Base-by-base conservation (phyloP, 2,113 vertebrate genomes). In the Prolemur simus region DNA sequence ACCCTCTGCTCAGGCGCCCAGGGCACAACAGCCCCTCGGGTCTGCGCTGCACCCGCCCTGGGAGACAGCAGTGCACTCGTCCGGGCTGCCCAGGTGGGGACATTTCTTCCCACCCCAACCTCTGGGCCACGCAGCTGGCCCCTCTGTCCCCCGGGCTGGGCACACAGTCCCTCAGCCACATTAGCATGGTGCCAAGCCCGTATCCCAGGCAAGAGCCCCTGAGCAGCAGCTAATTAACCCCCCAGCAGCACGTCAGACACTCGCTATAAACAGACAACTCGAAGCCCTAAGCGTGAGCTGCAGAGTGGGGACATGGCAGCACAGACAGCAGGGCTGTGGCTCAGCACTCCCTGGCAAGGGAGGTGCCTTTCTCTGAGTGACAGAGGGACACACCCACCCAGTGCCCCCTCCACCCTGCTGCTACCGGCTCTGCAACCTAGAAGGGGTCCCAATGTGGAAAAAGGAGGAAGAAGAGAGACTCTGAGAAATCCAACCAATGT, bases 141-240 rank as follows among this genome's bases (percentile, higher is more conserved):
- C 45, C n/a, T 60, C 32, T 29, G 6, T 47, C 71, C 73, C 11
- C 1, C 25, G 14, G 14, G 18, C 37, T 18, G 49, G 87, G 56
- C 4, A 3, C 29, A 15, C 29, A 10, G 20, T 34, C 12, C 37
- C 89, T 77, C 2, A 1, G 56, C 68, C 27, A 9, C 47, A 39
- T 52, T 32, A 49, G 85, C 32, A 23, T 0, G 0, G 1, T 4
- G 0, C 11, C 1, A 5, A 68, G 58, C 49, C 32, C 1, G 0
- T 2, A 37, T 78, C 86, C 12, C 14, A 3, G 18, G 7, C 25
- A 20, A 52, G 39, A 2, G 14, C 52, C 14, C 8, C 1, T 2
- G 77, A 21, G 9, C 64, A 66, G n/a, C 13, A n/a, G 69, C 60
- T 60, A 39, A 47, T 66, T 54, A 37, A 56, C n/a, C 76, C 63